These are phyloP conservation scores for Chaetura pelagica DNA, from an alignment of 2,113 vertebrate species.

Conservation along the genomic window DNA sequence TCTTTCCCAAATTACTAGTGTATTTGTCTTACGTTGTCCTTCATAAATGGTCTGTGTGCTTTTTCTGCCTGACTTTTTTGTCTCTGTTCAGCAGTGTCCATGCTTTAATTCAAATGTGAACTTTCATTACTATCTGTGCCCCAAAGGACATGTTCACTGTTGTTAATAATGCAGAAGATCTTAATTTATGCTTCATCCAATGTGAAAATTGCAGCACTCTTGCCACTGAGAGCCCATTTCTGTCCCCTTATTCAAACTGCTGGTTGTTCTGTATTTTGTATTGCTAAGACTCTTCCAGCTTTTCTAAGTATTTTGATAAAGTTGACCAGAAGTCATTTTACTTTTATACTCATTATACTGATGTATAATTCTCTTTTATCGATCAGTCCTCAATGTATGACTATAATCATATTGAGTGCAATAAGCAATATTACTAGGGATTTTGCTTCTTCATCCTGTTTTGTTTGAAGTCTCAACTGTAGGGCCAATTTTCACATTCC, in stretches of 20 bases:
- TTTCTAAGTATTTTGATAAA: slow-evolving; percentile 22
- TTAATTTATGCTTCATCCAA: slow-evolving; percentile 49
- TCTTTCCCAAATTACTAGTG: not conserved
- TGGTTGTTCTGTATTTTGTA: not conserved
- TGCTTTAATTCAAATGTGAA: slow-evolving; percentile 44
- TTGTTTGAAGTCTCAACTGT: slow-evolving; percentile 68
- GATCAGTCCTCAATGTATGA: not conserved
- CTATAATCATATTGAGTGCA: slow-evolving; percentile 28
- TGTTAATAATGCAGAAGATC: slow-evolving; percentile 61
- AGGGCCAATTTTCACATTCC: slow-evolving; percentile 69
- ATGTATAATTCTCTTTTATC: slow-evolving; percentile 51
- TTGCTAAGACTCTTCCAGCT: not conserved
- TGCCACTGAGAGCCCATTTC: not conserved
- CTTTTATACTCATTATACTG: slow-evolving; percentile 8
- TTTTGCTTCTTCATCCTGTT: slow-evolving; percentile 53
- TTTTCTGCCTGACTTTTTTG: not conserved
- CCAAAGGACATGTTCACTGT: not conserved
- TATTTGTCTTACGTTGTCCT: not conserved
- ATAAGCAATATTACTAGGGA: slow-evolving; percentile 25
- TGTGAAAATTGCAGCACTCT: slow-evolving; percentile 19
- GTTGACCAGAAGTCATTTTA: slow-evolving; percentile 52
- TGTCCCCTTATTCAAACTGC: not conserved
- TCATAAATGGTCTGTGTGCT: not conserved
- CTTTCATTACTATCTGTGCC: slow-evolving; percentile 34
- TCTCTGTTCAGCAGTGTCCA: not conserved